Evolutionary conservation across 2,797 vertebrate species (phyloP), one percentile per base, ranked within the genome.

Genomic region (Zenarchopterus dispar): DNA sequence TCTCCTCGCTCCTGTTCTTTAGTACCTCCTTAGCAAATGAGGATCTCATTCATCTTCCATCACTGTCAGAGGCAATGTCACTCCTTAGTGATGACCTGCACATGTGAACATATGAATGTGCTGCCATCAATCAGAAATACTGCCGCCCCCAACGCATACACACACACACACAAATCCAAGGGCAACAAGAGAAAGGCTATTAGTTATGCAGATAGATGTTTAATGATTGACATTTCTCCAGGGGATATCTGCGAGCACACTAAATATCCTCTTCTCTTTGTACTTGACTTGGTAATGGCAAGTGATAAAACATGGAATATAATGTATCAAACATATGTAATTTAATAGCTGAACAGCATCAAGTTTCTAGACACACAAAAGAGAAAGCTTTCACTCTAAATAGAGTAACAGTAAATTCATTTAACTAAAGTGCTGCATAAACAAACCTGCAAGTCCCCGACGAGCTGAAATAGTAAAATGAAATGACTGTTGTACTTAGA

Each of bases 291-390:
- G 52, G 62, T 90, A 84, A 84, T 87, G 76, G 78, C 81, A 87
- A 92, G 86, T 84, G 88, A 90, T 91, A 86, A 85, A 84, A 85
- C 76, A 84, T 23, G 56, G 70, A 21, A 13, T 8, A 47, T 11
- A 11, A 23, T 26, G 75, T 80, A 89, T 84, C 62, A 77, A 84
- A 68, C 67, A 84, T 62, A 75, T 19, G 73, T 60, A 43, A 62
- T 48, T 58, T 55, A 58, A 78, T 71, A 70, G 73, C 62, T 54
- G 43, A 78, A 70, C 23, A 28, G 47, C 65, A 73, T 66, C 67
- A 45, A 53, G 56, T 75, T 62, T 78, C 64, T 73, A 73, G 49
- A 41, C 62, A 62, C 70, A 24, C 5, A 46, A 31, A 64, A 80
- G 85, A 70, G 58, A 73, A 80, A 69, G 62, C 67, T 65, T 62